A percentile compares a stretch with the other conserved stretches of the same genome.
Evolutionary conservation across 2,113 vertebrate species (phyloP).

Genomic region (Andinoacara biseriatus): DNA sequence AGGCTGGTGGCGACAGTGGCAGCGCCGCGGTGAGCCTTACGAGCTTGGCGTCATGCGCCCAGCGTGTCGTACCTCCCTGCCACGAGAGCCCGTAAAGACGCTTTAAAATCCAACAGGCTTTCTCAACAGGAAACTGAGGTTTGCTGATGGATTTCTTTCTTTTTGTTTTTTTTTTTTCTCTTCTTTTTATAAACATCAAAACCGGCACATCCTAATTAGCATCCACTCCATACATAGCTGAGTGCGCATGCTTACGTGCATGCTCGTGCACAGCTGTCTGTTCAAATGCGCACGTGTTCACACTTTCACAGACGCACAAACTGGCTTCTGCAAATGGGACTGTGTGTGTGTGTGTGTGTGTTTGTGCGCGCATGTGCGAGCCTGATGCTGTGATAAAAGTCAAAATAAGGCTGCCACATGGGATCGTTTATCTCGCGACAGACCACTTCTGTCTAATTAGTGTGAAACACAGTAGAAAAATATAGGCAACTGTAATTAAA

Average conservation of each 20-base stretch:
- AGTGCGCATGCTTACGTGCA: not conserved
- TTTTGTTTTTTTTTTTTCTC: slow-evolving; percentile 20
- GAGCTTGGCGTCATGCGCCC: slow-evolving; percentile 62
- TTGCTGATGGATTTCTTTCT: slow-evolving; percentile 34
- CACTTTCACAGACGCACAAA: not conserved
- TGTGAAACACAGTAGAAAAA: slow-evolving; percentile 67
- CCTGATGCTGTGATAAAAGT: slow-evolving; percentile 65
- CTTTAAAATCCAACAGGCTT: slow-evolving; percentile 49
- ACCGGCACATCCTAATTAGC: slow-evolving; percentile 57
- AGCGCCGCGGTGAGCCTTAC: slow-evolving; percentile 73
- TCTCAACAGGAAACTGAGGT: slow-evolving; percentile 73
- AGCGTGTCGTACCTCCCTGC: slow-evolving; percentile 57
- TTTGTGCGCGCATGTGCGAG: slow-evolving; percentile 19
- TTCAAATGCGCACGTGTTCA: not conserved
- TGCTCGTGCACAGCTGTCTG: not conserved
- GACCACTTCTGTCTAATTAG: slow-evolving; percentile 82
- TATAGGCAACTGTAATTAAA: slow-evolving; percentile 72
- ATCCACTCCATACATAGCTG: slow-evolving; percentile 8
- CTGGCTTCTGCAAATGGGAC: not conserved
- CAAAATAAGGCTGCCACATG: slow-evolving; percentile 76
- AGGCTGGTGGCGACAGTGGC: slow-evolving; percentile 61
- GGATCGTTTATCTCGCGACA: slow-evolving; percentile 76
- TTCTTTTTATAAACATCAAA: slow-evolving; percentile 67
- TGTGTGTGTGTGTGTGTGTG: not conserved
- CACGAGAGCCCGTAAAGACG: slow-evolving; percentile 38